These are phyloP conservation scores for Dryococelus australis DNA, from an alignment of 2,888 invertebrate genomes.

Conservation along the genomic window DNA sequence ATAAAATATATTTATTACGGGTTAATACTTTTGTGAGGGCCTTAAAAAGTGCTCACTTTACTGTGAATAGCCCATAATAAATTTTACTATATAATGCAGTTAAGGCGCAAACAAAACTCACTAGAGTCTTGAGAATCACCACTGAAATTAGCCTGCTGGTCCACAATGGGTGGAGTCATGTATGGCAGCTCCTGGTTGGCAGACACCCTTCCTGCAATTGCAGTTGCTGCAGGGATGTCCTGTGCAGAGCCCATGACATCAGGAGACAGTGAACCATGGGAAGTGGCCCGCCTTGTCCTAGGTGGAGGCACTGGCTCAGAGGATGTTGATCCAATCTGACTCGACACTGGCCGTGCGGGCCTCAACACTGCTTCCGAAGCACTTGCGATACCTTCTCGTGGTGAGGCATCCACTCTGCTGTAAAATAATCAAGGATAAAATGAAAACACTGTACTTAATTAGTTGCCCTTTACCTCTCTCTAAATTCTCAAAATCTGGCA, in stretches of 20 bases:
- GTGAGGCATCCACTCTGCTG: background rate
- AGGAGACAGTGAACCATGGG: conserved; percentile 53
- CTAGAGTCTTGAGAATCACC: conserved; percentile 91
- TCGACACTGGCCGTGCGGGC: conserved; percentile 21
- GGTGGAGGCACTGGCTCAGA: conserved; percentile 61
- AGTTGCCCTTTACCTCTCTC: no score
- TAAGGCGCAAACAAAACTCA: conserved; percentile 19
- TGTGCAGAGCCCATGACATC: conserved; percentile 51
- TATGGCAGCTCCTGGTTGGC: conserved; percentile 89
- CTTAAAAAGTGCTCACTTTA: no score
- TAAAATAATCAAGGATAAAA: no score
- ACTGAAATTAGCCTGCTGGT: conserved; percentile 71
- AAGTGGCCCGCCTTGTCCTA: conserved; percentile 61
- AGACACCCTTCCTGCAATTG: conserved; percentile 84
- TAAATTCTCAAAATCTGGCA: no score
- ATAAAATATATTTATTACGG: no score
- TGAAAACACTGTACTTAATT: no score
- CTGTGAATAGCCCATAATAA: no score
- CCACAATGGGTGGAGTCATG: conserved; percentile 79
- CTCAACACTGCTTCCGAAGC: background rate
- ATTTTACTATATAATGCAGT: no score
- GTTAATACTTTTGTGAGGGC: no score
- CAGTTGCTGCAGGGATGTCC: conserved; percentile 85
- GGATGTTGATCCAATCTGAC: background rate
- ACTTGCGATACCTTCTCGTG: background rate